These are phyloP conservation scores for Caranx ignobilis DNA, from an alignment of 2,113 vertebrate species.

Conservation along the genomic window DNA sequence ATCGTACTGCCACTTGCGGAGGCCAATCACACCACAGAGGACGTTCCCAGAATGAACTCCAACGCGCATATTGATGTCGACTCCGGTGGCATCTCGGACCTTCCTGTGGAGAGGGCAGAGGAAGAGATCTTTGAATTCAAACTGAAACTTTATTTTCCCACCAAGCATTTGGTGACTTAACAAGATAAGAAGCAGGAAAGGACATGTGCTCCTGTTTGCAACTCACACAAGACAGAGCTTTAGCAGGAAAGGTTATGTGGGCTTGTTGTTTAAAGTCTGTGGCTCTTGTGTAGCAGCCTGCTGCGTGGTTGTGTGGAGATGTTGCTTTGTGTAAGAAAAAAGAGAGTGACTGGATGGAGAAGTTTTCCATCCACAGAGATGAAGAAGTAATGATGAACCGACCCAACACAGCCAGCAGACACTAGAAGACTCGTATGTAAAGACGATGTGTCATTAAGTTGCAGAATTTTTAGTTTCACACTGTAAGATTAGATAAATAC, in stretches of 20 bases:
- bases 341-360: neutral
- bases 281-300: neutral
- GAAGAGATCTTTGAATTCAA: neutral
- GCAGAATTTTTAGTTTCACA: no score
- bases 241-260: neutral
- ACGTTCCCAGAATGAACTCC: conserved; percentile 98
- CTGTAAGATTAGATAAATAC: no score
- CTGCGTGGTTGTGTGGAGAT: neutral
- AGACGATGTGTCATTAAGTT: no score
- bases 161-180: neutral
- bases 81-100: conserved; percentile 94
- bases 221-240: neutral
- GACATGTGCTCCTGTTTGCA: neutral
- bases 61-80: conserved; percentile 98
- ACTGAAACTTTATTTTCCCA: neutral
- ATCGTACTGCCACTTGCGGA: conserved; percentile 99
- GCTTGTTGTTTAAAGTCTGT: neutral
- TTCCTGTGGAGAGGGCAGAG: conserved; percentile 84
- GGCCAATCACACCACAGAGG: conserved; percentile 95
- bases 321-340: neutral
- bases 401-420: neutral
- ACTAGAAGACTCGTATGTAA: no score
- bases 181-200: neutral
- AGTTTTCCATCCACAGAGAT: neutral
- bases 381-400: neutral